These are phyloP conservation scores for Lordiphosa fenestrarum DNA, from an alignment of 2,888 invertebrate species.

Conservation along the genomic window DNA sequence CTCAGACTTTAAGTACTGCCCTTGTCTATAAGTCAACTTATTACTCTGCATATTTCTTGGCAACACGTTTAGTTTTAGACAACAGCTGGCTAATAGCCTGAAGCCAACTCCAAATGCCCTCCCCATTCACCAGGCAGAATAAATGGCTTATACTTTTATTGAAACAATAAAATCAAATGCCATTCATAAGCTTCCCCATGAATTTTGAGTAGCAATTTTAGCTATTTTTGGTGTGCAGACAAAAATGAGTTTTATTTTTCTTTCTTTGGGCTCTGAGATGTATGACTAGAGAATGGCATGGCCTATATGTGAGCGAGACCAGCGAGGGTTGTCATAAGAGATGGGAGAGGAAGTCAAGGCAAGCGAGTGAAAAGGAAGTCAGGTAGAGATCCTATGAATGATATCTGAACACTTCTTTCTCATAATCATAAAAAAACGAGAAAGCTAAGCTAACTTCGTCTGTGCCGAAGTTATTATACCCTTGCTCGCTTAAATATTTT, in stretches of 20 bases:
- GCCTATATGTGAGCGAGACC: background rate
- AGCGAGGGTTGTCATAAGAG: no score
- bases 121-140: background rate
- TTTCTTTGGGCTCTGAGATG: background rate
- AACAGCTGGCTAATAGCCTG: constrained; percentile 19
- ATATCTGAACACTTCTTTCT: no score
- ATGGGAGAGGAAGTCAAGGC: no score
- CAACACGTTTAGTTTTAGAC: constrained; percentile 39
- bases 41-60: constrained; percentile 23
- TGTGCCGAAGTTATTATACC: no score
- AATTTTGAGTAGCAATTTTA: constrained; percentile 56
- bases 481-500: no score
- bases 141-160: constrained; percentile 6
- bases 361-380: no score
- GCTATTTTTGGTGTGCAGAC: constrained; percentile 21
- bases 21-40: constrained; percentile 11
- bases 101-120: no score
- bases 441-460: no score
- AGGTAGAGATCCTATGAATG: no score
- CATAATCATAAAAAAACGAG: no score
- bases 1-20: constrained; percentile 7
- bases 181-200: constrained; percentile 47
- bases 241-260: constrained; percentile 12
- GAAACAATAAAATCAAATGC: constrained; percentile 54
- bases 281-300: background rate